Conservation (phyloP, 2,113 vertebrate genomes). For the Reinhardtius hippoglossoides region DNA sequence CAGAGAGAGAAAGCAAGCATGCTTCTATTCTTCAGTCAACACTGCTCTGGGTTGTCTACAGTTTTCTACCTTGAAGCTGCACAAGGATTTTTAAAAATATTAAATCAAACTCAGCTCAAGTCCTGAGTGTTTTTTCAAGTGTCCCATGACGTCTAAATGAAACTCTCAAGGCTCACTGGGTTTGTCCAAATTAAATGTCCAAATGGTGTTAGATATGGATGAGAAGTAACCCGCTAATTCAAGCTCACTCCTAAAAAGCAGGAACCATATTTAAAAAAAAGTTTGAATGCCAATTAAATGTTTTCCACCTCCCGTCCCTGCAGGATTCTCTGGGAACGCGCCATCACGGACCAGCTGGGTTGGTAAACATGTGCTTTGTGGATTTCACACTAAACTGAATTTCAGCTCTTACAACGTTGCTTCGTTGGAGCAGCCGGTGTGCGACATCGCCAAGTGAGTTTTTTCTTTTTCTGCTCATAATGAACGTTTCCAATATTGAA, state of each 20-base stretch:
- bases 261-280: conserved; percentile 35
- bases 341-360: conserved; percentile 32
- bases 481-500: background rate
- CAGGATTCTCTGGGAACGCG: conserved; percentile 38
- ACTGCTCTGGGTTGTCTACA: background rate
- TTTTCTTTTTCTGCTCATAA: background rate
- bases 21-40: background rate
- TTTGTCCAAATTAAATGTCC: conserved; percentile 30
- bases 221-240: background rate
- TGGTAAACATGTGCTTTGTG: conserved; percentile 46
- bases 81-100: background rate
- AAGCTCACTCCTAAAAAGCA: conserved; percentile 18
- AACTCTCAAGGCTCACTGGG: background rate
- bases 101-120: conserved; percentile 5
- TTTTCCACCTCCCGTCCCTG: conserved; percentile 14
- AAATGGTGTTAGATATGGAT: background rate
- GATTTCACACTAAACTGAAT: conserved; percentile 47
- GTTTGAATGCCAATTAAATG: conserved; percentile 37
- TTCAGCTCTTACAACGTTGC: conserved; percentile 4
- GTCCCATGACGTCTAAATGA: background rate
- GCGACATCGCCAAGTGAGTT: background rate
- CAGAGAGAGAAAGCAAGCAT: background rate
- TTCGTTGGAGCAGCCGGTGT: background rate
- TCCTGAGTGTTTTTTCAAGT: background rate
- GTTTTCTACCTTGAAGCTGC: conserved; percentile 15